phyloP scores from a whole-genome alignment of 1,140 invertebrate genomes.

The Neodiprion virginianus region DNA sequence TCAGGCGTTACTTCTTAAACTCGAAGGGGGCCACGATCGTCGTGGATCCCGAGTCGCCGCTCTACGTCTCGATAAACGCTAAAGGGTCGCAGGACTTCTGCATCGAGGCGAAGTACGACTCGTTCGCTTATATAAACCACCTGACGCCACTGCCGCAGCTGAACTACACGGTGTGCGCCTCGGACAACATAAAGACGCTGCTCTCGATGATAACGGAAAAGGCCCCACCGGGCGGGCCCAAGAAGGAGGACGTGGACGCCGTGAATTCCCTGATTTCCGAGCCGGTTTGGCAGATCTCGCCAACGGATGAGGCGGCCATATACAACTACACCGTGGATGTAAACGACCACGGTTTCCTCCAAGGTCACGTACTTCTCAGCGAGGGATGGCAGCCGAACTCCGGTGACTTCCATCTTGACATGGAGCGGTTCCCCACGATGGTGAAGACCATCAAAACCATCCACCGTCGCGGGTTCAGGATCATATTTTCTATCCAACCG shows the following conservation, averaged over 20 bases:
- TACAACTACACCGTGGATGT: slow-evolving; percentile 85
- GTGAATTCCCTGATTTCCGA: slow-evolving; percentile 80
- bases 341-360: slow-evolving; percentile 75
- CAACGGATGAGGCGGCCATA: slow-evolving; percentile 72
- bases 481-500: slow-evolving; percentile 83
- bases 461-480: slow-evolving; percentile 82
- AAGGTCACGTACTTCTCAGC: slow-evolving; percentile 83
- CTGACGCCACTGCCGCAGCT: slow-evolving; percentile 70
- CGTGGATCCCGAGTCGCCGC: slow-evolving; percentile 76
- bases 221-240: slow-evolving; percentile 81
- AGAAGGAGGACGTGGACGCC: slow-evolving; percentile 74
- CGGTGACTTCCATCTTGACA: slow-evolving; percentile 80
- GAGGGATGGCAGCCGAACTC: slow-evolving; percentile 85
- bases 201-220: slow-evolving; percentile 78
- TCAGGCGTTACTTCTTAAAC: slow-evolving; percentile 82
- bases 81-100: slow-evolving; percentile 72
- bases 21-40: slow-evolving; percentile 83
- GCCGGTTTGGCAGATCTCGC: slow-evolving; percentile 84
- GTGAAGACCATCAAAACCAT: slow-evolving; percentile 82
- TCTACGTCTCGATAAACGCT: slow-evolving; percentile 78
- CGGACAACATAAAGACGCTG: slow-evolving; percentile 76
- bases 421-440: slow-evolving; percentile 74
- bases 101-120: slow-evolving; percentile 75
- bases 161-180: slow-evolving; percentile 86
- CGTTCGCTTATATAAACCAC: slow-evolving; percentile 78